Conservation (phyloP, 2,888 invertebrate species). For the Cyaniris semiargus region DNA sequence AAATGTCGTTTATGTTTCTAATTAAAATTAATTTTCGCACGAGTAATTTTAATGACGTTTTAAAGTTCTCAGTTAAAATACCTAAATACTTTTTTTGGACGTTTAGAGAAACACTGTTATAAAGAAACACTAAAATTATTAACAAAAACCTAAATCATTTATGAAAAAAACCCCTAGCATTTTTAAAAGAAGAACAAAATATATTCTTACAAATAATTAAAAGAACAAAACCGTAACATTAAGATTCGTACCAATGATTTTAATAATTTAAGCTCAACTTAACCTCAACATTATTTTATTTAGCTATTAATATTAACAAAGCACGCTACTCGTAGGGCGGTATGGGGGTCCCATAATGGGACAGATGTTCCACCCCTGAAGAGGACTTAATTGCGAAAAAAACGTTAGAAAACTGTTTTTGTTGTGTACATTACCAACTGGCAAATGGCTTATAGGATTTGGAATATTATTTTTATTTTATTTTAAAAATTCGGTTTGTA, state of each 20-base stretch:
- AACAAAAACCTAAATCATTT: no score
- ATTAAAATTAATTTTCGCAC: not conserved
- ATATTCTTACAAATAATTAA: no score
- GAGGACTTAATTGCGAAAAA: slow-evolving; percentile 41
- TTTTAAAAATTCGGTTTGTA: not conserved
- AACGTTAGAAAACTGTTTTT: slow-evolving; percentile 30
- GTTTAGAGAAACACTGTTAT: no score
- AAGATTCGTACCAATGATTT: not conserved
- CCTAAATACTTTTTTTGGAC: not conserved
- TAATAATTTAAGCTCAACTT: not conserved
- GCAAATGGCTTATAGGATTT: slow-evolving; percentile 9
- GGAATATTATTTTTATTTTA: not conserved
- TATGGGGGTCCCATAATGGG: slow-evolving; percentile 31
- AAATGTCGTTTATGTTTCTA: slow-evolving; percentile 15
- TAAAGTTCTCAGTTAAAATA: not conserved
- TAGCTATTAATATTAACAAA: not conserved
- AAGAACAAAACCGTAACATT: not conserved
- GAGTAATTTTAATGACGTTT: not conserved
- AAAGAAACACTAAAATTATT: no score
- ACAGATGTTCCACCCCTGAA: slow-evolving; percentile 44
- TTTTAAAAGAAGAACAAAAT: no score
- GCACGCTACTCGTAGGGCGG: not conserved
- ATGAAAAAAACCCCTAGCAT: no score
- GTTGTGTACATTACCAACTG: slow-evolving; percentile 25
- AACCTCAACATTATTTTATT: not conserved